Conservation (phyloP, 1,140 invertebrate species). For the Lepidurus packardi region DNA sequence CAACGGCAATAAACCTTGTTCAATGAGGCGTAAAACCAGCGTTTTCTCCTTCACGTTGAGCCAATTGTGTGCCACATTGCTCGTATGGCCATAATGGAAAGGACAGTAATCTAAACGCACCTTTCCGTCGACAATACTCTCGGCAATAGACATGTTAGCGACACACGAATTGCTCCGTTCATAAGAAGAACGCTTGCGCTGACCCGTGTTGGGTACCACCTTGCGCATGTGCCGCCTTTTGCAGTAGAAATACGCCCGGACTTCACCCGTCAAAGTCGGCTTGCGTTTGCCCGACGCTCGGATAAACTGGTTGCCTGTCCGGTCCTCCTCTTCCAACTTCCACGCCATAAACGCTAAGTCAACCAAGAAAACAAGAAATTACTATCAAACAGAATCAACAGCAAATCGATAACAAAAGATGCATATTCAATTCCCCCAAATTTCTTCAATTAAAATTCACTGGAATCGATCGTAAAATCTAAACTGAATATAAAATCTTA, state of each 20-base stretch:
- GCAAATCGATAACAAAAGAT: no score
- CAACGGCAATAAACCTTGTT: constrained; percentile 23
- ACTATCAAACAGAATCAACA: neutral
- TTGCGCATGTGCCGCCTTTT: constrained; percentile 1
- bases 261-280: constrained; percentile 5
- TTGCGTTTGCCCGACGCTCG: constrained; percentile 25
- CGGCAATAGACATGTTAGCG: constrained; percentile 18
- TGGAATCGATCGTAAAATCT: no score
- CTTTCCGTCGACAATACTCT: constrained; percentile 6
- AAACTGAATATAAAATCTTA: no score
- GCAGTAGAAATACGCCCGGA: constrained; percentile 24
- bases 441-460: no score
- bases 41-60: constrained; percentile 29
- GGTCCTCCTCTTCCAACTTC: constrained; percentile 27
- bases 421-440: no score
- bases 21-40: constrained; percentile 23
- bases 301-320: constrained; percentile 23
- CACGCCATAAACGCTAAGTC: constrained; percentile 28
- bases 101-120: constrained; percentile 31
- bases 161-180: constrained; percentile 24
- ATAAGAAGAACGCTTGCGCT: constrained; percentile 17
- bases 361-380: neutral
- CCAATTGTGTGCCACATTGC: neutral
- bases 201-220: neutral
- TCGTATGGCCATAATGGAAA: constrained; percentile 29